Base-by-base conservation (phyloP, 2,888 invertebrate genomes). In the Hydropsyche betteni region DNA sequence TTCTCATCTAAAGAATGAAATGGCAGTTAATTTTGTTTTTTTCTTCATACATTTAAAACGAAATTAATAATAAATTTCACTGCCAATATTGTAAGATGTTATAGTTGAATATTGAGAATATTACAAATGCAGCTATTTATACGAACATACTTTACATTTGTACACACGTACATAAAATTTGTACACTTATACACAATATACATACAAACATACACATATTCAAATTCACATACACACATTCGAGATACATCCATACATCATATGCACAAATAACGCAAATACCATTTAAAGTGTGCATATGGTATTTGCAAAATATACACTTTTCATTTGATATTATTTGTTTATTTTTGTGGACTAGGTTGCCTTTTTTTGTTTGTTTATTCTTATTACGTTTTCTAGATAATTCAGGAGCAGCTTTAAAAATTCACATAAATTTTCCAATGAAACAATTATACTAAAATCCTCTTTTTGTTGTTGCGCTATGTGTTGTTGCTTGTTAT, bases 11-110 rank as follows among this genome's bases (percentile, higher is more conserved):
- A 64, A 33, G 12, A 64, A 64, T 58, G 12, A 24, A 16, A 33
- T 61, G 61, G 61, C 61, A 44, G 44, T 44, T 44, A 44, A 44
- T 44, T 44, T 44, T 44, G 14, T 64, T 12, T 12, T 34, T 64
- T 14, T 58, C 34, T 64, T 64, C 34, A 34, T 34, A 64, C n/a
- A 64, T 64, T 64, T 36, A 36, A 61, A 36, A 64, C n/a, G 14
- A n/a, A n/a, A 64, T 7, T 34, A 64, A 36, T 34, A 34, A 64
- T 12, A 64, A 34, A 64, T 36, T 64, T 64, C 64, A 64, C 64
- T 64, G 64, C 36, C 64, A 64, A 34, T 64, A 36, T 36, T 34
- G 5, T 58, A 24, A 58, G 64, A 36, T 33, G 34, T 64, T 64
- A 24, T 24, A 64, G 16, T 33, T 64, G 36, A 64, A 34, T 34